These are phyloP conservation scores for Tachyglossus aculeatus DNA, from an alignment of 2,797 vertebrate genomes.

Conservation along the genomic window DNA sequence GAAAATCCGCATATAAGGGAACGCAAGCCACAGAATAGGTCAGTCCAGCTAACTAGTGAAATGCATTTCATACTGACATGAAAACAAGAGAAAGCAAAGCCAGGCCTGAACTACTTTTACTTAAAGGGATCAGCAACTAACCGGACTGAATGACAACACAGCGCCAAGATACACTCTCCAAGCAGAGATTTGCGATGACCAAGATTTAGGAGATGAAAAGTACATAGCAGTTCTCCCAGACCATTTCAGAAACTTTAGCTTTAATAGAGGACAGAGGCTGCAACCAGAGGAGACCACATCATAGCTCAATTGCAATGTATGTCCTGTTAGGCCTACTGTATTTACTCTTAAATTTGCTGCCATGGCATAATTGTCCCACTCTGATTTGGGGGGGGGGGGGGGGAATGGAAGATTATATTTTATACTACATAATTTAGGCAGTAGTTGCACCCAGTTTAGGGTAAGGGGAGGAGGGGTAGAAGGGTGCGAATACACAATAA, in stretches of 20 bases:
- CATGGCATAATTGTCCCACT: too few relatives aligned
- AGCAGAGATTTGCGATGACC: background rate
- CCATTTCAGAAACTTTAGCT: background rate
- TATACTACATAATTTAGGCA: too few relatives aligned
- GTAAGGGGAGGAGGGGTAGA: too few relatives aligned
- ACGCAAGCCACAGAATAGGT: background rate
- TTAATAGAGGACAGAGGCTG: background rate
- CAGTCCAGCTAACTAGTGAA: background rate
- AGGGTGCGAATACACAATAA: too few relatives aligned
- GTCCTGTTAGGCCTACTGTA: too few relatives aligned
- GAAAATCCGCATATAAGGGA: background rate
- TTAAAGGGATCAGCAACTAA: background rate
- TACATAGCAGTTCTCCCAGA: background rate
- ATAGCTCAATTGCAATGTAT: too few relatives aligned
- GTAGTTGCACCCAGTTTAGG: too few relatives aligned
- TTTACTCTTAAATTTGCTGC: too few relatives aligned
- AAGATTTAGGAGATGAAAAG: background rate
- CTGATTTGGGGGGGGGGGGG: too few relatives aligned
- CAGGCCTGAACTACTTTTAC: background rate
- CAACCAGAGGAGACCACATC: background rate
- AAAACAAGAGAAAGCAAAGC: fast-evolving
- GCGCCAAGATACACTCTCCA: background rate
- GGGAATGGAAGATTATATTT: too few relatives aligned
- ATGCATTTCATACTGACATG: background rate
- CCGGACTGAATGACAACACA: too few relatives aligned